Evolutionary conservation across 2,888 invertebrate genomes (phyloP).

Genomic region (Drosophila putrida): DNA sequence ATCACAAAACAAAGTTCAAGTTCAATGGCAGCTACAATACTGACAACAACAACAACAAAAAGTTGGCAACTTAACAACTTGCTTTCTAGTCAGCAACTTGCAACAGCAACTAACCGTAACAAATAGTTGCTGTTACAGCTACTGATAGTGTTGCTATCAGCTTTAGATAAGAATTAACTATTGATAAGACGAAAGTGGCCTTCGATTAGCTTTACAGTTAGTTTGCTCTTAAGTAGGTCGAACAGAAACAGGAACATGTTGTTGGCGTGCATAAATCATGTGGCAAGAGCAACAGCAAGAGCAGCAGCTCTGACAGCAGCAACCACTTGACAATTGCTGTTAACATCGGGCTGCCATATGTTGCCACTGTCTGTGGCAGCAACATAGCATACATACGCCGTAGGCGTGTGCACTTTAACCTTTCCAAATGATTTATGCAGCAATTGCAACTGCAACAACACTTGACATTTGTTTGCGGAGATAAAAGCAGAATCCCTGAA

Average conservation of each 20-base stretch:
- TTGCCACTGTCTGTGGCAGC: constrained; percentile 48
- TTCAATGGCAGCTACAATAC: constrained; percentile 73
- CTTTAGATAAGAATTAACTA: constrained; percentile 30
- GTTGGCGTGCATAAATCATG: constrained; percentile 66
- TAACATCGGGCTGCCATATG: constrained; percentile 67
- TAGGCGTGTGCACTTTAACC: constrained; percentile 73
- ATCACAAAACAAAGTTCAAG: constrained; percentile 70
- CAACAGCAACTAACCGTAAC: constrained; percentile 15
- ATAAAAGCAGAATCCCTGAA: constrained; percentile 7
- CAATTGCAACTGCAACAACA: constrained; percentile 46
- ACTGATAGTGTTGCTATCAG: constrained; percentile 45
- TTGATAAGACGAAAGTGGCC: constrained; percentile 44
- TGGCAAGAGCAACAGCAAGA: constrained; percentile 29
- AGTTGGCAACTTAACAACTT: constrained; percentile 2
- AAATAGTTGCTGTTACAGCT: constrained; percentile 4
- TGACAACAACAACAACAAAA: constrained; percentile 24
- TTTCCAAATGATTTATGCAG: constrained; percentile 70
- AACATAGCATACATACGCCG: constrained; percentile 19
- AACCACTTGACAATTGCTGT: constrained; percentile 67
- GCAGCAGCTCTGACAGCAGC: constrained; percentile 2
- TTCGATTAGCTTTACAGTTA: constrained; percentile 48
- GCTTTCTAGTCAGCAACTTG: constrained; percentile 22
- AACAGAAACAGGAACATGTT: constrained; percentile 11
- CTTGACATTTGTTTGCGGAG: constrained; percentile 60
- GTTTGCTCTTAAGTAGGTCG: constrained; percentile 49